A percentile compares a stretch with the other conserved stretches of the same genome.
Evolutionary conservation across 1,140 invertebrate genomes (phyloP).

Genomic region (Globodera rostochiensis): DNA sequence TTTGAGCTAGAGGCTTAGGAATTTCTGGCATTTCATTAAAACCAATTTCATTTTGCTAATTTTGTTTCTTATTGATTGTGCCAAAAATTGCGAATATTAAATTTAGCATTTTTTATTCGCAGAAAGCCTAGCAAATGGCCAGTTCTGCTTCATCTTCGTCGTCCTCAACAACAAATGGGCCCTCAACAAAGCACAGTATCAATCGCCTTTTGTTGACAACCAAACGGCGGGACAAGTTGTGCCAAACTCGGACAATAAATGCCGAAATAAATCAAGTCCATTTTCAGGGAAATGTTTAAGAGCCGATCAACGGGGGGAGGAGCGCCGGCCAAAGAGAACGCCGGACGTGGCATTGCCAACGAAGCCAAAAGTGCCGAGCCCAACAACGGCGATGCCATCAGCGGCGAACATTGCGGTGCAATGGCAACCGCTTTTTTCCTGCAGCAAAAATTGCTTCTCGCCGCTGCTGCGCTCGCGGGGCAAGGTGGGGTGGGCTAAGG

Average conservation of each 20-base stretch:
- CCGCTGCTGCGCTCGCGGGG: neutral
- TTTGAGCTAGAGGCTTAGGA: too few species aligned
- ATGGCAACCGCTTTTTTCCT: neutral
- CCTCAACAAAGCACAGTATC: neutral
- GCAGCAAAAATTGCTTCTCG: neutral
- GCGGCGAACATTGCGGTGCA: neutral
- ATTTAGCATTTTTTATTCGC: too few species aligned
- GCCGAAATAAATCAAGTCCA: neutral
- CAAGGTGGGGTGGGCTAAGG: neutral
- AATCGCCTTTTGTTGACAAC: neutral
- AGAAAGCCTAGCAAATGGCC: neutral
- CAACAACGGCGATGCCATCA: neutral
- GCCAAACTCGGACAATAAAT: neutral
- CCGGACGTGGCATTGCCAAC: neutral
- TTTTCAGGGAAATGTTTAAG: neutral
- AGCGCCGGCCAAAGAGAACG: too few species aligned
- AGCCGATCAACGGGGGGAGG: neutral
- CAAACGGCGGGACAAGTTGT: neutral
- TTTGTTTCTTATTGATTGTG: too few species aligned
- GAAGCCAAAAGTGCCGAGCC: neutral
- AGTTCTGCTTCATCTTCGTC: neutral
- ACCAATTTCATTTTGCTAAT: too few species aligned
- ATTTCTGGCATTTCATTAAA: too few species aligned
- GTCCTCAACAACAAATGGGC: neutral
- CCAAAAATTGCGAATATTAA: too few species aligned